Percentiles rank a stretch among this genome's conserved stretches.
phyloP scores from a whole-genome alignment of 2,888 invertebrate species.

The Drosophila subsilvestris region DNA sequence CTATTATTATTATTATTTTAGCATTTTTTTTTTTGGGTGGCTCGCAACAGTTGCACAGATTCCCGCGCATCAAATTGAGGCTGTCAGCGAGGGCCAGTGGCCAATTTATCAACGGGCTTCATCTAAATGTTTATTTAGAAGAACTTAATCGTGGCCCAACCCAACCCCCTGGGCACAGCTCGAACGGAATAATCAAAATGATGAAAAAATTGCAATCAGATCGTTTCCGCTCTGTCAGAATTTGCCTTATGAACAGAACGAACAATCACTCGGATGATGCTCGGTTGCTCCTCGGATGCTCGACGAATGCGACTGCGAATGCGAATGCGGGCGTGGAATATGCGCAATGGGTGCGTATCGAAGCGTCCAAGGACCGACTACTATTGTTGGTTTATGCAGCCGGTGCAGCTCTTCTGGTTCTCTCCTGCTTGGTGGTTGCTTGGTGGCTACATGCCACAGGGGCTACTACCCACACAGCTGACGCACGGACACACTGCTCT shows the following conservation, averaged over 20 bases:
- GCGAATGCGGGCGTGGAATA: conserved; percentile 72
- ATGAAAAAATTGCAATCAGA: conserved; percentile 67
- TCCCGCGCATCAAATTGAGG: conserved; percentile 40
- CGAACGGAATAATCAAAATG: neutral
- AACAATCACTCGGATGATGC: conserved; percentile 8
- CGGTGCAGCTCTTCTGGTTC: conserved; percentile 58
- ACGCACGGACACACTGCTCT: conserved; percentile 28
- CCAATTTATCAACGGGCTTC: conserved; percentile 63
- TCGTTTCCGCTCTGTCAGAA: conserved; percentile 66
- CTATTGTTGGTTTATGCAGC: conserved; percentile 81
- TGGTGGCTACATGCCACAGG: conserved; percentile 54
- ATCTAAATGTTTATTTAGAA: conserved; percentile 65
- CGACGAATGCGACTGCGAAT: conserved; percentile 49
- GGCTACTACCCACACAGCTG: conserved; percentile 71
- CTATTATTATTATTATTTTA: too few relatives aligned
- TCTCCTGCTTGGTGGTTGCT: conserved; percentile 43
- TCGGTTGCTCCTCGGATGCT: too few relatives aligned
- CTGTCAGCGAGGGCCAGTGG: conserved; percentile 60
- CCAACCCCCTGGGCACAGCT: conserved; percentile 26
- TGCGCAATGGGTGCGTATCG: conserved; percentile 79
- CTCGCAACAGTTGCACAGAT: conserved; percentile 46
- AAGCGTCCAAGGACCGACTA: conserved; percentile 75
- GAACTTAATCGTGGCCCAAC: conserved; percentile 65
- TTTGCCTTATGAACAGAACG: conserved; percentile 62
- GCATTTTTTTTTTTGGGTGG: conserved; percentile 19